Conservation (phyloP, 2,113 vertebrate species). For the Ceratotherium simum region DNA sequence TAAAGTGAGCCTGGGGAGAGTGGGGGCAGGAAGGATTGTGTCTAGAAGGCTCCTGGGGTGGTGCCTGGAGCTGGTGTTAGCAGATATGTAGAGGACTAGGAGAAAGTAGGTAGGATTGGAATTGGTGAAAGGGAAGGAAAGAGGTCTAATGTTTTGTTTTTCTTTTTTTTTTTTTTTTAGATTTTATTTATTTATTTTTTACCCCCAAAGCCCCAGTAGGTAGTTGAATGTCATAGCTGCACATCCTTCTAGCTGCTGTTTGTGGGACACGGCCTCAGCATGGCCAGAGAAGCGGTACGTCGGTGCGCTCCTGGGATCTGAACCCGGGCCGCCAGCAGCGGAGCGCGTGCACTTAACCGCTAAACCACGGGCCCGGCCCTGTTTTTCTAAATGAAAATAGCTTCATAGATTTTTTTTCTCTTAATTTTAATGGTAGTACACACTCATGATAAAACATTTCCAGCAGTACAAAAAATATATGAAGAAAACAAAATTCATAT, state of each 20-base stretch:
- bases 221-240: too few relatives aligned
- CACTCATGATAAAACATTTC: not conserved
- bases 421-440: not conserved
- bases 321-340: too few relatives aligned
- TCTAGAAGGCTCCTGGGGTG: not conserved
- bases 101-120: not conserved
- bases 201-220: too few relatives aligned
- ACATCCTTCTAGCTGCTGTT: too few relatives aligned
- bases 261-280: too few relatives aligned
- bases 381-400: not conserved
- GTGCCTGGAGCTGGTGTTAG: not conserved
- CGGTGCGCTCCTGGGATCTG: too few relatives aligned
- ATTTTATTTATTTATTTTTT: too few relatives aligned
- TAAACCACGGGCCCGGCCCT: too few relatives aligned
- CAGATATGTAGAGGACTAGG: not conserved
- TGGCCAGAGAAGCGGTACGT: too few relatives aligned
- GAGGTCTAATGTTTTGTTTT: not conserved
- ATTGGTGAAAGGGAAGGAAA: not conserved
- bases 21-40: not conserved
- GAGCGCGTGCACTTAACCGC: too few relatives aligned
- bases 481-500: slow-evolving; percentile 23
- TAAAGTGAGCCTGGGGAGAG: not conserved
- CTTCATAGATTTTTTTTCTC: not conserved
- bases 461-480: not conserved
- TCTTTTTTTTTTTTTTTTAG: not conserved